Conservation (phyloP, 2,888 invertebrate genomes). For the Leptarthrus brevirostris region DNA sequence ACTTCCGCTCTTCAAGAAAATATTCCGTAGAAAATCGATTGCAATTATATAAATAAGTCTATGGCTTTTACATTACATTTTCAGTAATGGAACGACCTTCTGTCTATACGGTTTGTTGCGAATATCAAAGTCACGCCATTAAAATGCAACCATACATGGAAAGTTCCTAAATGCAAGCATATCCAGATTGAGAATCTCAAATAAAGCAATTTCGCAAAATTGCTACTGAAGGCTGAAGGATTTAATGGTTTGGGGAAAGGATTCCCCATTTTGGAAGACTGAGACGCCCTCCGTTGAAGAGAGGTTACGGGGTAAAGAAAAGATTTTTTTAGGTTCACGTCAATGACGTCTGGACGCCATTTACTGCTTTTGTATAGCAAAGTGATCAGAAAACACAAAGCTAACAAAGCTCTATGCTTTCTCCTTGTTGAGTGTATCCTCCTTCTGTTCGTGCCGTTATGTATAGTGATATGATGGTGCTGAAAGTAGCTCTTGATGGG, state of each 20-base stretch:
- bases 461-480: slow-evolving; percentile 10
- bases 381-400: slow-evolving; percentile 17
- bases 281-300: not conserved
- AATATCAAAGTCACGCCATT: slow-evolving; percentile 38
- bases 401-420: slow-evolving; percentile 2
- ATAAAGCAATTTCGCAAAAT: slow-evolving; percentile 39
- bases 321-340: slow-evolving; percentile 20
- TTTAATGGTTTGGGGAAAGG: not conserved
- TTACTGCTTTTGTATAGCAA: slow-evolving; percentile 17
- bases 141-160: slow-evolving; percentile 32
- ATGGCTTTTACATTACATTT: too few relatives aligned
- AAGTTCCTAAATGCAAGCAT: slow-evolving; percentile 6
- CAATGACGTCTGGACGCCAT: slow-evolving; percentile 42
- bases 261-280: not conserved
- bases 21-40: slow-evolving; percentile 41
- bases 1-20: slow-evolving; percentile 24
- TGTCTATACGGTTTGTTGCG: not conserved
- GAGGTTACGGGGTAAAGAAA: not conserved
- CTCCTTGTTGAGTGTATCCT: not conserved
- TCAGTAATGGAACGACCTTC: slow-evolving; percentile 12
- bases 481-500: slow-evolving; percentile 21
- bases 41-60: slow-evolving; percentile 37
- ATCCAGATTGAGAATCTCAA: slow-evolving; percentile 38
- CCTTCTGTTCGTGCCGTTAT: not conserved
- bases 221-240: slow-evolving; percentile 17